phyloP scores from a whole-genome alignment of 2,113 vertebrate species.

The Heterocephalus glaber region DNA sequence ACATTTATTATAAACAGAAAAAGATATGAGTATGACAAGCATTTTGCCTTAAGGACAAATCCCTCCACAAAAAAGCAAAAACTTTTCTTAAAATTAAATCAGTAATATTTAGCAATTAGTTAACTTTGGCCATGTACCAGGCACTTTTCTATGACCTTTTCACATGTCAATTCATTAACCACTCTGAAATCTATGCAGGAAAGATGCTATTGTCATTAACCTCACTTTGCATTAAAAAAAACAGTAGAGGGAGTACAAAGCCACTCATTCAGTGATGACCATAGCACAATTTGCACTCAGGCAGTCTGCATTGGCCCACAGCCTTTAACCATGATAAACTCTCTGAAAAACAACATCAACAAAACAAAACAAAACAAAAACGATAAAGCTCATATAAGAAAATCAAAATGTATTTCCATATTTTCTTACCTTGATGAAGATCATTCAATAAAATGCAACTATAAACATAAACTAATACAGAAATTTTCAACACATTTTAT shows the following conservation, averaged over 20 bases:
- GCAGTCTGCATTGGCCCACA: background rate
- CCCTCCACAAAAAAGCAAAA: background rate
- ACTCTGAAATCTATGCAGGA: background rate
- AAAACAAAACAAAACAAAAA: background rate
- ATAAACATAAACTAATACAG: background rate
- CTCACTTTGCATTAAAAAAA: background rate
- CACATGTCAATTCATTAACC: background rate
- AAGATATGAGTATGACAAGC: background rate
- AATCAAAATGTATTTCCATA: background rate
- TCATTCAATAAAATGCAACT: background rate
- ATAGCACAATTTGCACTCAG: background rate
- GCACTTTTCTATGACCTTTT: background rate
- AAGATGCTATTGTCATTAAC: background rate
- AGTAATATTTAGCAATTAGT: background rate
- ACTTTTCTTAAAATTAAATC: background rate
- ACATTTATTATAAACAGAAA: background rate
- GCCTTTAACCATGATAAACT: background rate
- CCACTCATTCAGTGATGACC: background rate
- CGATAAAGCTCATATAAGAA: background rate
- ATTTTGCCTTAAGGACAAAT: background rate
- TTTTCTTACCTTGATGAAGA: background rate
- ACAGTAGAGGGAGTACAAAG: background rate
- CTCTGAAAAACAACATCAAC: background rate
- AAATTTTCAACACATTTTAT: background rate
- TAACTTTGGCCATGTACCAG: background rate